Evolutionary conservation across 2,797 vertebrate genomes (phyloP), one percentile per base, ranked within the genome.

Genomic region (Peromyscus aztecus): DNA sequence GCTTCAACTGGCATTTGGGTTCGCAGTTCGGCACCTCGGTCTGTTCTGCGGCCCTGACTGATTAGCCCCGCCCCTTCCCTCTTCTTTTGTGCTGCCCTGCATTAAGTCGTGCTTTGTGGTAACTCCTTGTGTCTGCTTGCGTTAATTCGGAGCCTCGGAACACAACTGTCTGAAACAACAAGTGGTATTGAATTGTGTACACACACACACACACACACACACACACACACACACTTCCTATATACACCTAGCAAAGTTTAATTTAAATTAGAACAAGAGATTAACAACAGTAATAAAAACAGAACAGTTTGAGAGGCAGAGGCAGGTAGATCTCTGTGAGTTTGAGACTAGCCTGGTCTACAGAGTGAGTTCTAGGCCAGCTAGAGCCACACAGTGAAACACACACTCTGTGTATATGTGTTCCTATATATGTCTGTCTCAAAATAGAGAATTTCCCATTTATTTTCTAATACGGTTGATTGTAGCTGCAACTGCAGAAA

Each of bases 261-360:
- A 89, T 43, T 90, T 59, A 77, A 59, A 77, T 90, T 85, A 77
- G 21, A 81, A 31, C 52, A 89, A 83, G 27, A 80, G 52, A 94
- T 34, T 91, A 91, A 59, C 61, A 95, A 59, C 21, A 80, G 29
- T 34, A 81, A 80, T 49, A 63, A 84, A 85, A 91, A 86, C 29
- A 91, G 52, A 59, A 90, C 1, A 61, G 87, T 61, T 49, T 34
- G 76, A 46, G 76, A 77, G 29, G 76, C 76, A 52, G 76, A 78
- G 29, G 29, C 46, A 52, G 46, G 46, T 21, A 52, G 76, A 78
- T 78, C 27, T 49, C 43, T 52, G 27, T 77, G 46, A 34, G 40
- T 78, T 52, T 5, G 76, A 78, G 46, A 16, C 24, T 29, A 78
- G 9, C 17, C 46, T 78, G 76, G 29, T 78, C 46, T 49, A 78